These are phyloP conservation scores for Scolopax mira DNA, from an alignment of 2,113 vertebrate species.

Conservation along the genomic window DNA sequence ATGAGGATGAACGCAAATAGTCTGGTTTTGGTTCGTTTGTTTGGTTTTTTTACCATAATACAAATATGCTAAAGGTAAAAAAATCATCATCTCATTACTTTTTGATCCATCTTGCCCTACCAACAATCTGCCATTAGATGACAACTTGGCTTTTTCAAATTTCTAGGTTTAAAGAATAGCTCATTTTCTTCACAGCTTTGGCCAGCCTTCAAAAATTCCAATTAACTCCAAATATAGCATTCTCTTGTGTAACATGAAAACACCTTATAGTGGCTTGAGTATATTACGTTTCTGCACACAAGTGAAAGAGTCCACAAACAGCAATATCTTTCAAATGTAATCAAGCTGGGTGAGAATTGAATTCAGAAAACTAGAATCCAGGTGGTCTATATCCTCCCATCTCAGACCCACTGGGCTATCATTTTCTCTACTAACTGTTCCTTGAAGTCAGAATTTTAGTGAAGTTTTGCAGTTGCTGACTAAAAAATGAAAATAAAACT, in stretches of 20 bases:
- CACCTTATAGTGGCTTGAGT: neutral
- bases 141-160: neutral
- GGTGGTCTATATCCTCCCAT: neutral
- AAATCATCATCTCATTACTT: neutral
- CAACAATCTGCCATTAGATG: neutral
- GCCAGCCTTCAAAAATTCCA: neutral
- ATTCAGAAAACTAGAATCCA: neutral
- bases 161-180: neutral
- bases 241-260: neutral
- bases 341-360: slow-evolving; percentile 29
- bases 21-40: no score
- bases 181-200: neutral
- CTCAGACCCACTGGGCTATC: neutral
- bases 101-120: neutral
- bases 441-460: neutral
- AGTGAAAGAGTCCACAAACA: neutral
- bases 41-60: neutral
- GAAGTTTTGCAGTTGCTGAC: neutral
- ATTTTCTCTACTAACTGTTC: neutral
- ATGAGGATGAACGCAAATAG: neutral
- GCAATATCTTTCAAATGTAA: neutral
- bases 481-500: neutral
- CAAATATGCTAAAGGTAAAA: neutral
- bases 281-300: neutral
- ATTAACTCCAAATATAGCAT: neutral